Percentiles rank a stretch among this genome's conserved stretches.
phyloP scores from a whole-genome alignment of 2,797 vertebrate species.

The Sebastes itinus region DNA sequence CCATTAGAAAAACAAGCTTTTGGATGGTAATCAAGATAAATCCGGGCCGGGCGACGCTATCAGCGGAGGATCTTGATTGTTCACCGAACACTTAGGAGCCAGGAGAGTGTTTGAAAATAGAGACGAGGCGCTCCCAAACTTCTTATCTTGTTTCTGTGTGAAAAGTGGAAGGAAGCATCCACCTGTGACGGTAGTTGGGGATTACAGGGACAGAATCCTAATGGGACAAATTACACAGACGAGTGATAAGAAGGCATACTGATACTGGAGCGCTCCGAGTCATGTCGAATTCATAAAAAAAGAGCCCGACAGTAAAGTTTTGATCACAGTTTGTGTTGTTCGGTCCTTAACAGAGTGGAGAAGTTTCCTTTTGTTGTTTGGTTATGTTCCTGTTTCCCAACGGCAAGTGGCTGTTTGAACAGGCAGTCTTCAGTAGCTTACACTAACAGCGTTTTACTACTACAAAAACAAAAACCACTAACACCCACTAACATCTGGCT shows the following conservation, averaged over 20 bases:
- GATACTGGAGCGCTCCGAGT: slow-evolving; percentile 13
- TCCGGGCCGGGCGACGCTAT: slow-evolving; percentile 31
- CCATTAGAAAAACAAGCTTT: slow-evolving; percentile 57
- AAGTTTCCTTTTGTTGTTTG: neutral
- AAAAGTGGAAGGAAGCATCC: slow-evolving; percentile 50
- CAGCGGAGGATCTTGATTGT: slow-evolving; percentile 55
- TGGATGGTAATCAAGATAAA: slow-evolving; percentile 65
- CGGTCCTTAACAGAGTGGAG: too few species aligned
- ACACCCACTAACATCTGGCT: neutral
- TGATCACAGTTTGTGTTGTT: neutral
- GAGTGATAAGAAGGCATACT: slow-evolving; percentile 18
- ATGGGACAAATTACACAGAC: slow-evolving; percentile 51
- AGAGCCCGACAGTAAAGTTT: neutral
- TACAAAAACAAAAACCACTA: accelerated
- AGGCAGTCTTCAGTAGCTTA: neutral
- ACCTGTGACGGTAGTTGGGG: slow-evolving; percentile 38
- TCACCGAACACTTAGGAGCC: slow-evolving; percentile 42
- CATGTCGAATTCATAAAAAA: neutral
- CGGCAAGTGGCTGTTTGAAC: neutral
- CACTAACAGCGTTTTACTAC: neutral
- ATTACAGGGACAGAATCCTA: slow-evolving; percentile 49
- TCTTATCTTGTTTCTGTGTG: slow-evolving; percentile 58
- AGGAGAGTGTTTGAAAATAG: slow-evolving; percentile 64
- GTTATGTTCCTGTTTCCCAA: neutral
- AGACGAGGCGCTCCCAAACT: slow-evolving; percentile 56